Evolutionary conservation across 2,888 invertebrate genomes (phyloP).

Genomic region (Drosophila heteroneura): DNA sequence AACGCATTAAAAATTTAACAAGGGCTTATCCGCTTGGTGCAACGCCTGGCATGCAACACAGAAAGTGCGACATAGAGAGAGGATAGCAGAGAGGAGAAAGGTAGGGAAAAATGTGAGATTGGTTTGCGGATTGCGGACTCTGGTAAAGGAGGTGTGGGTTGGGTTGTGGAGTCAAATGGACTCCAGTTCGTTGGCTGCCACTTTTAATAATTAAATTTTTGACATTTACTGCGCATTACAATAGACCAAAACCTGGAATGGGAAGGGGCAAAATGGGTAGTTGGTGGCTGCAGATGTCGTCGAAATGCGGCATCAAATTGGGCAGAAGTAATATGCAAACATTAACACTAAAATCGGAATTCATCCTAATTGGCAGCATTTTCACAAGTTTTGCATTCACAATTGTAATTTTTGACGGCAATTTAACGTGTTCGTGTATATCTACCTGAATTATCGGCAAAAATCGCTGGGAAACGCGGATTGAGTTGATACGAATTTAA

Average conservation of each 20-base stretch:
- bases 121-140: conserved; percentile 17
- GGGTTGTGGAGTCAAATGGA: neutral
- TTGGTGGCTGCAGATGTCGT: conserved; percentile 9
- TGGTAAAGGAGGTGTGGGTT: neutral
- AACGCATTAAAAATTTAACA: conserved; percentile 80
- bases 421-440: conserved; percentile 7
- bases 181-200: conserved; percentile 49
- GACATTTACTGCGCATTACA: conserved; percentile 57
- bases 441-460: neutral
- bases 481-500: neutral
- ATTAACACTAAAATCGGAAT: conserved; percentile 61
- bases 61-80: neutral
- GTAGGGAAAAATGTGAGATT: conserved; percentile 14
- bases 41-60: conserved; percentile 57
- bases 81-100: neutral
- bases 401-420: conserved; percentile 40
- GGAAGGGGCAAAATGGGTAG: neutral
- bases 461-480: neutral
- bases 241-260: neutral
- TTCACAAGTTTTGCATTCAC: conserved; percentile 39
- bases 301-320: conserved; percentile 63
- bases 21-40: conserved; percentile 79
- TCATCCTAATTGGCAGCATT: conserved; percentile 67
- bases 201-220: conserved; percentile 76
- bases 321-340: conserved; percentile 72